Conservation (phyloP, 2,888 invertebrate genomes). For the Leucoptera coffeella region DNA sequence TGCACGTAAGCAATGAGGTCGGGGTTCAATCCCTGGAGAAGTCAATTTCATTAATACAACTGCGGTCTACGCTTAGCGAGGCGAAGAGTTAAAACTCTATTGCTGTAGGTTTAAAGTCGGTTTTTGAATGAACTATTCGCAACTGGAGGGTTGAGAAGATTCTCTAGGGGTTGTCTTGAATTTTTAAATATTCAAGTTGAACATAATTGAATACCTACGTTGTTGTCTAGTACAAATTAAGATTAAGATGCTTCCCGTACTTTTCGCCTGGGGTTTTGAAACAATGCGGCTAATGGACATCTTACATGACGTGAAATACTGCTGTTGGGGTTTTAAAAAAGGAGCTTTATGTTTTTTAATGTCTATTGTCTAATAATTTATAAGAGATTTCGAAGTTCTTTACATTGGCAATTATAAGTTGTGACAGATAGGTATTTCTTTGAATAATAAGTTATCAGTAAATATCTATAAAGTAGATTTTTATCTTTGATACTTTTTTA, state of each 20-base stretch:
- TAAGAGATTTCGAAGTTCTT: neutral
- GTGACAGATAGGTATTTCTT: neutral
- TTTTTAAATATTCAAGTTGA: slow-evolving; percentile 35
- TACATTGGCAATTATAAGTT: neutral
- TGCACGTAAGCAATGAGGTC: slow-evolving; percentile 15
- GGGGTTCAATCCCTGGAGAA: slow-evolving; percentile 25
- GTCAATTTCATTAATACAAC: slow-evolving; percentile 47
- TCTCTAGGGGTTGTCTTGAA: slow-evolving; percentile 19
- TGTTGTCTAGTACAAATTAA: slow-evolving; percentile 31
- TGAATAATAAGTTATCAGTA: too few species aligned
- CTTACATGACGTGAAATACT: too few species aligned
- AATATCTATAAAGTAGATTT: too few species aligned
- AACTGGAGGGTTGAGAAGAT: too few species aligned
- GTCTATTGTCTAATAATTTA: slow-evolving; percentile 1
- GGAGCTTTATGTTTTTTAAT: slow-evolving; percentile 6
- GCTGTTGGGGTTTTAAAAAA: too few species aligned
- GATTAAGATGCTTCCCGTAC: slow-evolving; percentile 20
- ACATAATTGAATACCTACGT: slow-evolving; percentile 35
- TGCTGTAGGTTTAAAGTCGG: too few species aligned
- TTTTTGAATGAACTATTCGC: too few species aligned
- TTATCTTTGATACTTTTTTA: too few species aligned
- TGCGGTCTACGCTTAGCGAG: slow-evolving; percentile 12
- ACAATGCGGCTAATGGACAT: too few species aligned
- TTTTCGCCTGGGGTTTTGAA: too few species aligned
- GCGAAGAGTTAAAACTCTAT: neutral